Evolutionary conservation across 2,797 vertebrate species (phyloP).

Genomic region (Peromyscus melanophrys): DNA sequence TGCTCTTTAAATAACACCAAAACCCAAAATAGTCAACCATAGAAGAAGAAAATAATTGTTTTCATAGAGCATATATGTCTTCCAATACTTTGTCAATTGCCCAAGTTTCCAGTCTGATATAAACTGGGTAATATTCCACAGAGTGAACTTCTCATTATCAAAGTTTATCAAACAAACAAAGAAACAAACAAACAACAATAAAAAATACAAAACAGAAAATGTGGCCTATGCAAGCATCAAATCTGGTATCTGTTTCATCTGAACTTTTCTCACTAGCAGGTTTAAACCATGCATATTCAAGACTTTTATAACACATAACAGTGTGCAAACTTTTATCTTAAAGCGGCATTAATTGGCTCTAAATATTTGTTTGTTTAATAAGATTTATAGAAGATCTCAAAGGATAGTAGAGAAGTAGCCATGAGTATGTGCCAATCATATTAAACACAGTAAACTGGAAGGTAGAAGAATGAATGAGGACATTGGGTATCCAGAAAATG

Average conservation of each 20-base stretch:
- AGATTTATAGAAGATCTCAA: background rate
- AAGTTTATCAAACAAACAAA: background rate
- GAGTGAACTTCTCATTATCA: background rate
- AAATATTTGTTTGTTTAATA: background rate
- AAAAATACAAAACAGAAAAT: no score
- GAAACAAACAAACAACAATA: no score
- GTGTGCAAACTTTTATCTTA: background rate
- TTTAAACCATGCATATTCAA: background rate
- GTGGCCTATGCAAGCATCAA: background rate
- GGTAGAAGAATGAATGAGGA: background rate
- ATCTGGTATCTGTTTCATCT: background rate
- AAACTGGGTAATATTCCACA: background rate
- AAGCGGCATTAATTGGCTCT: background rate
- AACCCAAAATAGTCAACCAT: background rate
- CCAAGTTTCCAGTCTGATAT: background rate
- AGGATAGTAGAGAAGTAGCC: background rate
- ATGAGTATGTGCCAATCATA: background rate
- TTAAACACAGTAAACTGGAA: background rate
- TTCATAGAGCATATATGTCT: background rate
- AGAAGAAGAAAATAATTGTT: background rate
- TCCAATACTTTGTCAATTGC: background rate
- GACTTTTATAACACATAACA: background rate
- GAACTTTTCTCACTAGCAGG: background rate
- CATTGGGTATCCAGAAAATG: slow-evolving; percentile 16
- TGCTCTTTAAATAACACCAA: background rate